Conservation (phyloP, 1,140 invertebrate genomes). For the Mycetomoellerius zeteki region DNA sequence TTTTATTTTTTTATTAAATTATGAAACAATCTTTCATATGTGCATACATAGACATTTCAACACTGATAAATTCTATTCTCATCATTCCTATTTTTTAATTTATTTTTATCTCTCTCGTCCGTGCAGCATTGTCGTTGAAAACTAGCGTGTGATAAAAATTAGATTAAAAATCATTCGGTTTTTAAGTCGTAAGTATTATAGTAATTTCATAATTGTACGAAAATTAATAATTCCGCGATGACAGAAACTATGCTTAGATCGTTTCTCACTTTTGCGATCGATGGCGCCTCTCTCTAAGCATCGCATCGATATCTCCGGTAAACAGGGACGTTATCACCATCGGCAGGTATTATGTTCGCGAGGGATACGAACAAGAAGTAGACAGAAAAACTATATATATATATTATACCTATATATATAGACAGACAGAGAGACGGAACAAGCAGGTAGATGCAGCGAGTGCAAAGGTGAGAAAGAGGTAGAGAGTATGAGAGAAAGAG, state of each 20-base stretch:
- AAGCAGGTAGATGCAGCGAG: constrained; percentile 29
- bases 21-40: neutral
- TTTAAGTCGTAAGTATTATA: neutral
- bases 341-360: constrained; percentile 64
- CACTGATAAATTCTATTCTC: neutral
- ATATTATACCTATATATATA: neutral
- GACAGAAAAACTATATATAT: constrained; percentile 6
- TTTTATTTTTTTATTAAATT: neutral
- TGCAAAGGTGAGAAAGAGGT: constrained; percentile 28
- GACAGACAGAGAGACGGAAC: neutral
- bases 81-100: neutral
- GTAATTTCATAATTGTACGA: neutral
- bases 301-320: constrained; percentile 69
- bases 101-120: neutral
- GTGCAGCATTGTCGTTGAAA: neutral
- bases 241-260: neutral
- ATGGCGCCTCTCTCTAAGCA: constrained; percentile 55
- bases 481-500: constrained; percentile 21
- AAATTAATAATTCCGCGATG: neutral
- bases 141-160: neutral
- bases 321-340: constrained; percentile 66
- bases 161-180: neutral
- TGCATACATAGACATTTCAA: neutral
- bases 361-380: constrained; percentile 10
- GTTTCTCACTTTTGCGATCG: constrained; percentile 52